phyloP scores from a whole-genome alignment of 2,113 vertebrate species.

The Varanus salvator region DNA sequence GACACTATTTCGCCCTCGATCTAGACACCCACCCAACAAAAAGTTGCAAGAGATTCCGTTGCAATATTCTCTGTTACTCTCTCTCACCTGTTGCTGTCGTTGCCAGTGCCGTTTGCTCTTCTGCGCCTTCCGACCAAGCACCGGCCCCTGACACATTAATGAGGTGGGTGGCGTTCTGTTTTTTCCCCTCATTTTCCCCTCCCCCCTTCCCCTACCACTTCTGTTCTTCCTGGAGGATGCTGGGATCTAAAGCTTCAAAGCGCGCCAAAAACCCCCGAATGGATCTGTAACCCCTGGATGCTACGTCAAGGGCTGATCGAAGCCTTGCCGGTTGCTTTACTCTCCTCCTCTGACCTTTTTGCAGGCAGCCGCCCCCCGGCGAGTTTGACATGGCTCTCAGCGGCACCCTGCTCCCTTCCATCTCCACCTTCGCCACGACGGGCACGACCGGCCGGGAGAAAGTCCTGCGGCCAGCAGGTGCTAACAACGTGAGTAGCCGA shows the following conservation, averaged over 20 bases:
- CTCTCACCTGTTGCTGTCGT: too few relatives aligned
- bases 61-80: background rate
- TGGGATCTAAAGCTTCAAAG: background rate
- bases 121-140: conserved; percentile 39
- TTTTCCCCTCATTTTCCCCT: too few relatives aligned
- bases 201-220: too few relatives aligned
- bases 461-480: conserved; percentile 79
- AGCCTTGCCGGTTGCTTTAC: background rate
- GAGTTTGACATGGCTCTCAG: conserved; percentile 96
- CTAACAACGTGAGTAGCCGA: conserved; percentile 83
- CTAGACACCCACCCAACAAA: conserved; percentile 30
- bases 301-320: background rate
- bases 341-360: conserved; percentile 48
- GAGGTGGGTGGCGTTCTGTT: conserved; percentile 60
- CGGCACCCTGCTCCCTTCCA: conserved; percentile 91
- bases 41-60: background rate
- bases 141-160: conserved; percentile 53
- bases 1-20: background rate
- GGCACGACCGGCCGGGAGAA: conserved; percentile 85
- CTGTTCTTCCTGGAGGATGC: background rate
- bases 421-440: conserved; percentile 90
- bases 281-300: conserved; percentile 8
- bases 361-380: conserved; percentile 90
- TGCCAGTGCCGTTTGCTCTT: background rate
- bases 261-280: background rate